Evolutionary conservation across 30 jellyfish, hydroid and myxozoan species (phyloP), one percentile per base, ranked within the genome.

Genomic region (Turritopsis dohrnii): DNA sequence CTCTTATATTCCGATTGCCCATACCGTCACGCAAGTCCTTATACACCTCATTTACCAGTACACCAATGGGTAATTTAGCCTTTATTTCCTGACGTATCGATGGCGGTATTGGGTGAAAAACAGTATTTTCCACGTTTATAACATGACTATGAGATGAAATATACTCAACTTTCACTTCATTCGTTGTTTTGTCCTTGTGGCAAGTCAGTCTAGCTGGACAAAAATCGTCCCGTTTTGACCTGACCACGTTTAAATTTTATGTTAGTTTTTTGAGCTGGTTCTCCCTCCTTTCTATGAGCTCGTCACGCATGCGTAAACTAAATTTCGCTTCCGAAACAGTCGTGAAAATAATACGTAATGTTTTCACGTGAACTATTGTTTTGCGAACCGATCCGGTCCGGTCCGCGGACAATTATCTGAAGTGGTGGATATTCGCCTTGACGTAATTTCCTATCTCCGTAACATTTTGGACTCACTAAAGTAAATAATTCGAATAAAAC

Each of bases 101-200:
- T 19, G 18, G 24, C 1, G 89, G 90, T 26, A 84, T 84, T 28
- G 84, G 91, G 71, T 84, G 89, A 53, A 75, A 81, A 25, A 71
- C 52, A 17, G 86, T 84, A 60, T 77, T 82, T 23, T 77, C 71
- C 30, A 52, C 31, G 22, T 52, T 41, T 26, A 52, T 29, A 8
- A 71, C 80, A 66, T 84, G 91, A 65, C 76, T 75, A 79, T 75
- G 73, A 0, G 73, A 60, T 54, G 72, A 16, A n/a, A 54, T 54
- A n/a, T 54, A 54, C 72, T 54, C 72, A 16, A 54, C 72, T 54
- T 54, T 54, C 18, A 54, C n/a, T 54, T 54, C 72, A 54, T 54
- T 54, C 18, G n/a, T 54, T 16, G n/a, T n/a, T 54, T 54, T 54
- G 72, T 54, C 72, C 72, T 16, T 54, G 72, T 54, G 72, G 19